phyloP scores from a whole-genome alignment of 2,888 invertebrate genomes.

The Schizotus pectinicornis region DNA sequence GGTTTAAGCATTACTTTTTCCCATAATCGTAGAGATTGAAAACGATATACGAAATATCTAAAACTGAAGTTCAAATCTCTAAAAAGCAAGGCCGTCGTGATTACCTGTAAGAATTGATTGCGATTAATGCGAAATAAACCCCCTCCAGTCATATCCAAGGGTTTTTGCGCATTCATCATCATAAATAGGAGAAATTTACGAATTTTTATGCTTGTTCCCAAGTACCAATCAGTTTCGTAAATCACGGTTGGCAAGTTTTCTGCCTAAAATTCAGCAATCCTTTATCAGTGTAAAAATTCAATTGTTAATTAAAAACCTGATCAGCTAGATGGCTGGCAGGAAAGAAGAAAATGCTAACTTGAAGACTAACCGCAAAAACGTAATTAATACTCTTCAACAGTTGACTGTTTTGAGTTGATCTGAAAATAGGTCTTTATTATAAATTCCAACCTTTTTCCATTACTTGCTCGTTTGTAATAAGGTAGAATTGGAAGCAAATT shows the following conservation, averaged over 20 bases:
- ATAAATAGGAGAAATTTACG: constrained; percentile 8
- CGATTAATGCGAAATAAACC: constrained; percentile 1
- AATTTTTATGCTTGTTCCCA: background rate
- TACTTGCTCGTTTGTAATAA: background rate
- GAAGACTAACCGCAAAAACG: no score
- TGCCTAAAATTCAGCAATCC: background rate
- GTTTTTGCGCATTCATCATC: constrained; percentile 4
- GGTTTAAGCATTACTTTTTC: no score
- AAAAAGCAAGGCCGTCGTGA: no score
- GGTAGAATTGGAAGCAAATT: constrained; percentile 4
- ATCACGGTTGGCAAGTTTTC: background rate
- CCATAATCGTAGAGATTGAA: no score
- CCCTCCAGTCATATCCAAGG: constrained; percentile 8
- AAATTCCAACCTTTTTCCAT: background rate
- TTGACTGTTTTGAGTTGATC: background rate
- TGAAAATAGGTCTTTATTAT: background rate
- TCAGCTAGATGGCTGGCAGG: background rate
- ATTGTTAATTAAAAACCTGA: background rate
- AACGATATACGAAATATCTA: no score
- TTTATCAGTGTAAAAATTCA: background rate
- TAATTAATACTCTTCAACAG: no score
- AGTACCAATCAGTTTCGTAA: constrained; percentile 12
- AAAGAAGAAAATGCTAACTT: background rate
- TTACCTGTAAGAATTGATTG: constrained; percentile 1
- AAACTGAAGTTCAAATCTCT: no score